Evolutionary conservation across 1,140 invertebrate species (phyloP).

Genomic region (Sycophaga agraensis): DNA sequence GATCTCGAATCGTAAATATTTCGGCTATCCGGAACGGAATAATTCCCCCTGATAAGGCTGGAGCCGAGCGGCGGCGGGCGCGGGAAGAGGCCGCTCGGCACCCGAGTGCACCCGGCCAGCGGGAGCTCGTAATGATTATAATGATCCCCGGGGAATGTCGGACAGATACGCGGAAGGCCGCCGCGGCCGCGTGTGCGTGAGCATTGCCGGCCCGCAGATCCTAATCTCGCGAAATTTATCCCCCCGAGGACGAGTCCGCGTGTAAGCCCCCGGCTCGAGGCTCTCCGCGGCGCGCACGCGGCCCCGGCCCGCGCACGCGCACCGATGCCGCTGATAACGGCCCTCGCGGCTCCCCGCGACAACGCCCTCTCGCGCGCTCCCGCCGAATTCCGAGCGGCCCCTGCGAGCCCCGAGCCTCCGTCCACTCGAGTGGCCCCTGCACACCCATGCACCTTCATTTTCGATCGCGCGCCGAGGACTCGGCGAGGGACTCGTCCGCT

Average conservation of each 20-base stretch:
- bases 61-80: no score
- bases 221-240: constrained; percentile 30
- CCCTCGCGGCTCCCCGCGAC: neutral
- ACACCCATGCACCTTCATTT: no score
- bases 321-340: constrained; percentile 6
- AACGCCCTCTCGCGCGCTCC: neutral
- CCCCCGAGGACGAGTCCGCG: constrained; percentile 7
- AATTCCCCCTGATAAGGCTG: constrained; percentile 7
- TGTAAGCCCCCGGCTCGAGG: neutral
- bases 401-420: no score
- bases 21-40: constrained; percentile 16
- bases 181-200: neutral
- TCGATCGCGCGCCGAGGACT: no score
- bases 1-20: constrained; percentile 19
- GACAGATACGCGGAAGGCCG: constrained; percentile 7
- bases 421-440: no score
- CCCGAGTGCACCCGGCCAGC: no score
- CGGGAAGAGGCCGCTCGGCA: no score
- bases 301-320: constrained; percentile 2
- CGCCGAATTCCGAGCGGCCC: no score
- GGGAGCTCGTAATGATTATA: constrained; percentile 22
- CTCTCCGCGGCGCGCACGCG: neutral
- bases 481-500: no score
- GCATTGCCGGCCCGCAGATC: constrained; percentile 6
- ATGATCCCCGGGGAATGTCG: constrained; percentile 23